phyloP scores from a whole-genome alignment of 2,113 vertebrate species.

The Rhombomys opimus region DNA sequence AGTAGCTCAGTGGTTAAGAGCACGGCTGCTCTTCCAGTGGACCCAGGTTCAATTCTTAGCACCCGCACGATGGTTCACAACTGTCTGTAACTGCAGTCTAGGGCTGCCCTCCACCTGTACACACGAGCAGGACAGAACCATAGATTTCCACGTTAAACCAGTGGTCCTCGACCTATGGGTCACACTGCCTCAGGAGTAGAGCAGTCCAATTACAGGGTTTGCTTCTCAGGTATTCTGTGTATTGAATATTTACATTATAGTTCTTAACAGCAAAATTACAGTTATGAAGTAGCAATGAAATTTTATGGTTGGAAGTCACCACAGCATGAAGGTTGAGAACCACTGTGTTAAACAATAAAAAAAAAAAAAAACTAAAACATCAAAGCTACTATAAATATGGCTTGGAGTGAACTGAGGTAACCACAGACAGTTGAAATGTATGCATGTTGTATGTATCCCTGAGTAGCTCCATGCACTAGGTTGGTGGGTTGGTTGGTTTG shows the following conservation, averaged over 20 bases:
- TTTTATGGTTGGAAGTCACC: background rate
- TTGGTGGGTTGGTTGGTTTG: no score
- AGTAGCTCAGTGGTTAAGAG: background rate
- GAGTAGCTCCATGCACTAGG: fast-evolving
- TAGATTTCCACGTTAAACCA: background rate
- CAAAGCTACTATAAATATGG: fast-evolving
- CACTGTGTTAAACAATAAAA: background rate
- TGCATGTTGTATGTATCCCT: background rate
- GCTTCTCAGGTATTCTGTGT: background rate
- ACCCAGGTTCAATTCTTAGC: background rate
- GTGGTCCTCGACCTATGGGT: background rate
- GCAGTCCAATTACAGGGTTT: background rate
- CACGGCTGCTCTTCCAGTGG: background rate
- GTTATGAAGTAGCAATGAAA: background rate
- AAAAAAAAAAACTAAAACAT: background rate
- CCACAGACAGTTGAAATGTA: background rate
- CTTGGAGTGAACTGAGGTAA: fast-evolving
- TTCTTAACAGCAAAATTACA: background rate
- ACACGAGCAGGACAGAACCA: background rate
- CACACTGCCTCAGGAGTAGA: background rate
- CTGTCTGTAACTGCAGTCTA: background rate
- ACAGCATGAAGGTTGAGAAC: background rate
- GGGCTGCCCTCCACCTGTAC: background rate
- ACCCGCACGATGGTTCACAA: background rate
- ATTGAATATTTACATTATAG: background rate